Base-by-base conservation (phyloP, 2,888 invertebrate genomes). In the Onthophagus sagittarius region DNA sequence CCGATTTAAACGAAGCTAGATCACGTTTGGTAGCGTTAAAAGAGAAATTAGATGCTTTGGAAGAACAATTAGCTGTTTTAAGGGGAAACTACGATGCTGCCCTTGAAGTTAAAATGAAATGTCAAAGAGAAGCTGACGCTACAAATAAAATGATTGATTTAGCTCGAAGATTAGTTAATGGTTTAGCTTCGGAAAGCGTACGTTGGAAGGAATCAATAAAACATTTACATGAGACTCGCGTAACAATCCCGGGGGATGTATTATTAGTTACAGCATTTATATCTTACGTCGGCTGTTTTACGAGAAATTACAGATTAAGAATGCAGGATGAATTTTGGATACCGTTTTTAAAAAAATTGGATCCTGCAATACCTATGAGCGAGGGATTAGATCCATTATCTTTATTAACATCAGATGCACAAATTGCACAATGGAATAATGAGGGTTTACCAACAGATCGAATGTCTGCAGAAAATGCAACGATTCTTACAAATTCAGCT, bases 381-480 rank as follows among this genome's bases (percentile, higher is more conserved):
- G 90, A 90, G 75, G 92, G 89, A 13, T 86, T 95, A 72, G 96
- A 98, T 84, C 94, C 95, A 0, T 87, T 98, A 72, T 86, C 90
- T n/a, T 89, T 97, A 86, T 87, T 98, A 77, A 95, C 96, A 5
- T 97, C 98, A 82, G 97, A 96, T 84, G 97, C 97, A 0, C 92
- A 93, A 84, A 91, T 98, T 74, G 98, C 98, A 0, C 88, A 90
- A 72, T 98, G 98, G 98, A 97, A 97, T 83, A 98, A 98, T 83
- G 95, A 96, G 85, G 97, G 93, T 0, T 86, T 98, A 69, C 98
- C 98, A 3, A 93, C 92, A 71, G 98, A 98, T 84, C 88, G 93
- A 70, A 97, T 97, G 96, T 97, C 97, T 5, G 89, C 95, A 0
- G 97, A 98, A 85, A 98, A 98, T 84, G 98, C 97, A 4, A 94